Base-by-base conservation (phyloP, 2,888 invertebrate genomes). In the Lochmaea capreae region DNA sequence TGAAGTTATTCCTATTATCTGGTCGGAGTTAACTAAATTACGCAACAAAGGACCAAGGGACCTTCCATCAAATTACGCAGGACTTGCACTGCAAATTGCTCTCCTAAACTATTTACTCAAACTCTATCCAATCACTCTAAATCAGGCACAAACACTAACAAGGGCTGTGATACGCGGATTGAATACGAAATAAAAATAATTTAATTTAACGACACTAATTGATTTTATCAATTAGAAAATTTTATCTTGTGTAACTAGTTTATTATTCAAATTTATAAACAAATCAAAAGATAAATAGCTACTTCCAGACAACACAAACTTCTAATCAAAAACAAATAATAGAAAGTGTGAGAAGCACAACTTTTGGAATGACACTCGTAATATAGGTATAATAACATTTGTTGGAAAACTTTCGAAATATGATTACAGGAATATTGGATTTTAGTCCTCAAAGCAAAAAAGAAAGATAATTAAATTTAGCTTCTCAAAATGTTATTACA, bases 21-120 rank as follows among this genome's bases (percentile, higher is more conserved):
- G 16, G 8, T 18, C 62, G 39, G 39, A 62, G 62, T 62, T 62
- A 62, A 62, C 62, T 18, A 43, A 16, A 11, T 62, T 62, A 62
- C 18, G 1, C 43, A 42, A 62, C 62, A 62, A 62, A 62, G 62
- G 42, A 62, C 62, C 62, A 62, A 62, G 62, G 62, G 62, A 62
- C 43, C 39, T 59, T 59, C 62, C 42, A 62, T 62, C 18, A 62
- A 62, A 62, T 62, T 62, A 62, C 42, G 43, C 39, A 62, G 62
- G 43, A 62, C 42, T 62, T 62, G 62, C 62, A 62, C n/a, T 18
- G 62, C 26, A 42, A 42, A 42, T 62, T 62, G 62, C 39, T 62
- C 62, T 42, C 33, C 62, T 62, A 62, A 62, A 42, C 62, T 62
- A 62, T 62, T 62, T 62, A 62, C 62, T 42, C 62, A 62, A 62